These are phyloP conservation scores for Drosophila gunungcola DNA, from an alignment of 1,140 invertebrate species.

Conservation along the genomic window DNA sequence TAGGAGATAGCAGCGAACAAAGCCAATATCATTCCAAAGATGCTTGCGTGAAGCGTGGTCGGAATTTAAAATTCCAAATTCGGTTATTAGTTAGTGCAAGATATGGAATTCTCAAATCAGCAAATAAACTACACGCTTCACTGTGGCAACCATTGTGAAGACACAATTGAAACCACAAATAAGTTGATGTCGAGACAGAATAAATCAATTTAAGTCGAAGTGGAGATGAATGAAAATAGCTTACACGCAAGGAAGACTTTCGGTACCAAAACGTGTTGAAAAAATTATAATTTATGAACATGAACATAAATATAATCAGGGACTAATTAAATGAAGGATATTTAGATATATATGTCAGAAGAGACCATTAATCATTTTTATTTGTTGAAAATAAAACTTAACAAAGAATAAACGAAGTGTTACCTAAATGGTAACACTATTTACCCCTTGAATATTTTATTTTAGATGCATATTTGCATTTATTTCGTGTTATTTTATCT, in stretches of 20 bases:
- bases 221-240: not conserved
- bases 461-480: no score
- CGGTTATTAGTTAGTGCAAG: conserved; percentile 18
- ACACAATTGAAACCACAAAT: conserved; percentile 6
- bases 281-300: not conserved
- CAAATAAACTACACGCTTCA: conserved; percentile 8
- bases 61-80: conserved; percentile 33
- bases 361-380: not conserved
- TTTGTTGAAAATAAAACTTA: not conserved
- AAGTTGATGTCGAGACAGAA: conserved; percentile 3
- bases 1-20: conserved; percentile 24
- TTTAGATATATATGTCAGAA: not conserved
- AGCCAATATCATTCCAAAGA: conserved; percentile 44
- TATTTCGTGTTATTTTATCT: no score
- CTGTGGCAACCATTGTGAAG: not conserved
- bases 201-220: conserved; percentile 3
- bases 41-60: conserved; percentile 17
- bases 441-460: no score
- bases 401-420: no score
- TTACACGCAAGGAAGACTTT: not conserved
- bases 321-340: not conserved
- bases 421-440: no score
- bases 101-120: conserved; percentile 6
- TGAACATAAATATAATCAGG: not conserved
- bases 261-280: not conserved